phyloP scores from a whole-genome alignment of 2,888 invertebrate genomes.

The Drosophila bunnanda region DNA sequence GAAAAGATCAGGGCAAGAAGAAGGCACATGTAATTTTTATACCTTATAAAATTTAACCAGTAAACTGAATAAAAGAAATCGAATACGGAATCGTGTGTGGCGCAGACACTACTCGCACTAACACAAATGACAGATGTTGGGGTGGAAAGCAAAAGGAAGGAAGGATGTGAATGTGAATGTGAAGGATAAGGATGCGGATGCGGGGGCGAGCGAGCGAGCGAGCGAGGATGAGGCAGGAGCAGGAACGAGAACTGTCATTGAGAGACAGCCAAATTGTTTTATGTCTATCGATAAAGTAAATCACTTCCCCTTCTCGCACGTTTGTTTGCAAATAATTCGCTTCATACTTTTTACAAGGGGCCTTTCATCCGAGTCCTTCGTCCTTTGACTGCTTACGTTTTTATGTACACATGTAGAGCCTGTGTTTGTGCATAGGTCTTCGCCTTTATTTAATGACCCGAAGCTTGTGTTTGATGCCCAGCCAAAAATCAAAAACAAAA shows the following conservation, averaged over 20 bases:
- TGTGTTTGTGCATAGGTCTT: constrained; percentile 6
- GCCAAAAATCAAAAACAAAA: constrained; percentile 23
- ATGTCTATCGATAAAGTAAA: constrained; percentile 75
- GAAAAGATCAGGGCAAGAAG: constrained; percentile 12
- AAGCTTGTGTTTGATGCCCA: constrained; percentile 46
- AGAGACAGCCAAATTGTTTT: constrained; percentile 68
- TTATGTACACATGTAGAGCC: constrained; percentile 11
- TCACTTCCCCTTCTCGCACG: constrained; percentile 62
- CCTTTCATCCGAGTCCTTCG: constrained; percentile 32
- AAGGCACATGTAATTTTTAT: constrained; percentile 60
- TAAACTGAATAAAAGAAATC: constrained; percentile 38
- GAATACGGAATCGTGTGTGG: constrained; percentile 19
- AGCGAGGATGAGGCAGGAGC: constrained; percentile 3
- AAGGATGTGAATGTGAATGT: constrained; percentile 1
- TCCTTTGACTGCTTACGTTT: constrained; percentile 35
- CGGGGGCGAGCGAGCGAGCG: too few species aligned
- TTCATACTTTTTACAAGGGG: constrained; percentile 57
- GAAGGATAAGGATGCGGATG: constrained; percentile 2
- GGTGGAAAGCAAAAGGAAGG: constrained; percentile 22
- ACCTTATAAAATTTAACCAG: constrained; percentile 58
- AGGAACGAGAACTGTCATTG: constrained; percentile 32
- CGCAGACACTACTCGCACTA: constrained; percentile 3
- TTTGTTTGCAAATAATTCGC: constrained; percentile 54
- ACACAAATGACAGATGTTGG: constrained; percentile 59
- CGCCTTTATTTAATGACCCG: constrained; percentile 49